Base-by-base conservation (phyloP, 92 coral and sea anemone genomes). In the Zoanthus solanderi region DNA sequence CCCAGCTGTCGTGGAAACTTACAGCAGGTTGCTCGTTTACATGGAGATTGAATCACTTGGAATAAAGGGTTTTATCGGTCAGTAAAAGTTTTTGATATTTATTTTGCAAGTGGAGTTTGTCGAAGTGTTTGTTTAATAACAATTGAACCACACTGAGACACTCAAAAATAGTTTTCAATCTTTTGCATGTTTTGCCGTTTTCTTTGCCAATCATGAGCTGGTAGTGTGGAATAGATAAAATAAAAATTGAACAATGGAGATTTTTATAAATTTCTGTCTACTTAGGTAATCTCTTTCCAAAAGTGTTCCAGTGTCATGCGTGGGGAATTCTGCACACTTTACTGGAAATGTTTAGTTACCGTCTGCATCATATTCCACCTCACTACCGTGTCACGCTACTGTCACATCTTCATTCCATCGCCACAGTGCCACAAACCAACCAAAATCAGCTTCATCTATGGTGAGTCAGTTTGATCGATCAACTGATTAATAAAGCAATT, bases 261-360 rank as follows among this genome's bases (percentile, higher is more conserved):
- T 7, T 11, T 50, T 50, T 7, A 7, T 50, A 7, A 14, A 54
- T 7, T 50, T 68, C 8, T 16, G 57, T 29, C 2, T n/a, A 46
- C 76, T 14, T 75, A 97, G 99, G 95, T 57, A 84, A 93, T 37
- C 90, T 97, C 18, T 94, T 97, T 14, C 99, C 99, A 7, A 89
- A 53, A 78, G 98, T 97, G 29, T 95, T 95, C 84, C 95, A 97
- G 90, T 93, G 87, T 84, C 98, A 97, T 71, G 98, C 98, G 10
- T 97, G 99, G 99, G 99, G 99, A 58, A 95, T 97, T 44, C 93
- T 97, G 9, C 97, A 97, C 89, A 97, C 98, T 11, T 57, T 97
- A 13, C 90, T 97, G 47, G 99, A 97, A 83, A 97, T 97, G 99
- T 93, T 97, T 88, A 95, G 99, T 76, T 97, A 95, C 71, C 95